phyloP scores from a whole-genome alignment of 2,797 vertebrate genomes.

The Lemur catta region DNA sequence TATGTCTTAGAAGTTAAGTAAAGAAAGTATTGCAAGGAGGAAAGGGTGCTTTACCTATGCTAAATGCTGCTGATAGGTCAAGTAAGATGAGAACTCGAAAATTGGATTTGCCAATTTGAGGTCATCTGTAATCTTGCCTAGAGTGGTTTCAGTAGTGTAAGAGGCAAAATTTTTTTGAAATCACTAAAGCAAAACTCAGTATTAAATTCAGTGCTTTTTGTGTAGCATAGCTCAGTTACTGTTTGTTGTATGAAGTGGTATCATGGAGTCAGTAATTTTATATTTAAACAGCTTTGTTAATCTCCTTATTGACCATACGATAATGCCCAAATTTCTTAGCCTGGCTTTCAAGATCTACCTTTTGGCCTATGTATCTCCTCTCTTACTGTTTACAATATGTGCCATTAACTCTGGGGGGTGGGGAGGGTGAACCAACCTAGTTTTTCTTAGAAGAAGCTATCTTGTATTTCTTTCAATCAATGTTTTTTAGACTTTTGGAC shows the following conservation, averaged over 20 bases:
- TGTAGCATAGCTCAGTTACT: neutral
- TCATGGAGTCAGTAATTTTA: neutral
- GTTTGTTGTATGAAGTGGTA: neutral
- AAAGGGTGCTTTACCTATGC: neutral
- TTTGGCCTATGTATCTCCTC: neutral
- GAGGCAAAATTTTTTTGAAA: neutral
- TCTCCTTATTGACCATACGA: neutral
- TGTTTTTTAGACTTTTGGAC: neutral
- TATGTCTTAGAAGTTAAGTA: neutral
- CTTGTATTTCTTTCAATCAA: neutral
- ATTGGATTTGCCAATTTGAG: constrained; percentile 23
- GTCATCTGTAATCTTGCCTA: neutral
- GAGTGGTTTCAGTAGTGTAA: neutral
- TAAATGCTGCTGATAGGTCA: neutral
- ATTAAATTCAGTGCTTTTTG: neutral
- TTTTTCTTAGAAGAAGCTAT: neutral
- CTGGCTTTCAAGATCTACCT: neutral
- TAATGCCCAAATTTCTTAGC: neutral
- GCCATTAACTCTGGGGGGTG: too few relatives aligned
- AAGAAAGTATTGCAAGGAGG: neutral
- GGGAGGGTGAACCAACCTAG: neutral
- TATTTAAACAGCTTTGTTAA: constrained; percentile 25
- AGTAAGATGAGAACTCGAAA: neutral
- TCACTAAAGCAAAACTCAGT: neutral
- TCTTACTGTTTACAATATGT: neutral